These are phyloP conservation scores for Littorina saxatilis DNA, from an alignment of 1,140 invertebrate species.

Conservation along the genomic window DNA sequence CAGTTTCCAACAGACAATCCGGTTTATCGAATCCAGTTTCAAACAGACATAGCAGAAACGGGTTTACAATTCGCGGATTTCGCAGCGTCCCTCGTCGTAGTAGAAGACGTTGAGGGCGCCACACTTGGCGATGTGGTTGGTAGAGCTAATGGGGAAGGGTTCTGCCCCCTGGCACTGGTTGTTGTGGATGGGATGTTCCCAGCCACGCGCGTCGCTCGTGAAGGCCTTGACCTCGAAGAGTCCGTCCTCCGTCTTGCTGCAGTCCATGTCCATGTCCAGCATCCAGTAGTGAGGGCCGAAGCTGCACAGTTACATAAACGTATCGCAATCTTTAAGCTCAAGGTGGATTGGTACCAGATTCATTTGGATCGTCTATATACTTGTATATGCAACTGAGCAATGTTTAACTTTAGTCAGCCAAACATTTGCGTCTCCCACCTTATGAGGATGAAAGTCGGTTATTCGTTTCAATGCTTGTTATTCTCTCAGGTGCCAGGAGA, in stretches of 20 bases:
- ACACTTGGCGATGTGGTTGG: slow-evolving; percentile 72
- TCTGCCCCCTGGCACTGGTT: slow-evolving; percentile 58
- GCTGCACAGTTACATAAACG: no score
- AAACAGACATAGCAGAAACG: not conserved
- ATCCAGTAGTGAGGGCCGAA: slow-evolving; percentile 76
- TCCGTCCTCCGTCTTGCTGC: slow-evolving; percentile 70
- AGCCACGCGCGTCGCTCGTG: slow-evolving; percentile 51
- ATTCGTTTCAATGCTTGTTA: no score
- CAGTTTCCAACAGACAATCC: no score
- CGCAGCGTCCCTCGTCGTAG: slow-evolving; percentile 61
- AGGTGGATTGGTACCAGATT: not conserved
- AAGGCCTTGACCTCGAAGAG: slow-evolving; percentile 75
- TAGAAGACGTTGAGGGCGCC: slow-evolving; percentile 73
- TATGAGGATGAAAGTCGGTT: no score
- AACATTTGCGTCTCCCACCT: no score
- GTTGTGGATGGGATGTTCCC: slow-evolving; percentile 43
- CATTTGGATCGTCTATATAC: not conserved
- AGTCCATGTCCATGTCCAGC: slow-evolving; percentile 74
- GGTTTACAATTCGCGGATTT: slow-evolving; percentile 19
- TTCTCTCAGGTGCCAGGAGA: no score
- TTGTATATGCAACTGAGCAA: not conserved
- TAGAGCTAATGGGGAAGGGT: slow-evolving; percentile 52
- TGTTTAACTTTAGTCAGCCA: not conserved
- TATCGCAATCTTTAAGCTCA: not conserved
- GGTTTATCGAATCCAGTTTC: not conserved